phyloP scores from a whole-genome alignment of 2,797 vertebrate species.

The Microhierax caerulescens region DNA sequence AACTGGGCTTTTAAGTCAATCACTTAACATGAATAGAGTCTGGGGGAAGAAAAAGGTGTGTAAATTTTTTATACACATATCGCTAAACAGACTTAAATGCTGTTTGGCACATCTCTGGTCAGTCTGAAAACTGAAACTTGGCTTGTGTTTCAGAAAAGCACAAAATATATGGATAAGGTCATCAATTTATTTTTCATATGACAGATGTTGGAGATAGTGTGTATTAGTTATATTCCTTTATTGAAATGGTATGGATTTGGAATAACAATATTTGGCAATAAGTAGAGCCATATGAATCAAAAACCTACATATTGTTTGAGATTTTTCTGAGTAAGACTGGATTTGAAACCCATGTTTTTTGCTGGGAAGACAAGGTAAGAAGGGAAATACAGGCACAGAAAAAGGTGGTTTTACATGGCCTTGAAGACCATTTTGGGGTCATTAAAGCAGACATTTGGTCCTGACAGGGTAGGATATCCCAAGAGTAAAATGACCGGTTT shows the following conservation, averaged over 20 bases:
- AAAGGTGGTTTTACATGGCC: not conserved
- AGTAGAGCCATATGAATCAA: not conserved
- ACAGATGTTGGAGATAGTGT: not conserved
- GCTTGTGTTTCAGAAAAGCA: not conserved
- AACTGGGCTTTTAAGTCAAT: not conserved
- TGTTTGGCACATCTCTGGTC: not conserved
- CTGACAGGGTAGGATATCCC: constrained; percentile 1
- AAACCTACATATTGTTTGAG: not conserved
- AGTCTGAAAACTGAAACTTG: not conserved
- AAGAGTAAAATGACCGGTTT: constrained; percentile 38
- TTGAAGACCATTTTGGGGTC: not conserved
- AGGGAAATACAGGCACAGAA: not conserved
- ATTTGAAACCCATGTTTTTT: not conserved
- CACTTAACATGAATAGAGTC: not conserved
- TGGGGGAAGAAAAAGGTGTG: not conserved
- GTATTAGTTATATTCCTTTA: not conserved
- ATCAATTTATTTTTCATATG: not conserved
- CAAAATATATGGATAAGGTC: not conserved
- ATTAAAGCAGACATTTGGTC: constrained; percentile 16
- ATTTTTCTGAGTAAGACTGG: not conserved
- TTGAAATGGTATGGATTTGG: not conserved
- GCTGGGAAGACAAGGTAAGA: not conserved
- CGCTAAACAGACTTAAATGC: not conserved
- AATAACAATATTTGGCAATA: not conserved
- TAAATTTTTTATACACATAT: not conserved